Evolutionary conservation across 2,888 invertebrate genomes (phyloP).

Genomic region (Drosophila robusta): DNA sequence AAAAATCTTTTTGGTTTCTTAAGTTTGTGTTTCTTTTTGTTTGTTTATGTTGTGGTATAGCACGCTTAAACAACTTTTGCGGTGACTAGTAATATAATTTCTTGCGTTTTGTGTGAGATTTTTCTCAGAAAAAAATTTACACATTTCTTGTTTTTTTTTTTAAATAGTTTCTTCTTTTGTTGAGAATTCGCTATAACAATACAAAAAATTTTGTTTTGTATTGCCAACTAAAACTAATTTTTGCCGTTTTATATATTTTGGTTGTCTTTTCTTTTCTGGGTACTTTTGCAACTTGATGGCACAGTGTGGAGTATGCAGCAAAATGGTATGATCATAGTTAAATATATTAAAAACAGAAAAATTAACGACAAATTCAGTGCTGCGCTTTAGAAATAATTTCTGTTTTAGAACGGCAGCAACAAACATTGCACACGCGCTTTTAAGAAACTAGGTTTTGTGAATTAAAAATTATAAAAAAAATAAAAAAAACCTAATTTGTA

Average conservation of each 20-base stretch:
- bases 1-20: constrained; percentile 48
- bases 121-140: constrained; percentile 76
- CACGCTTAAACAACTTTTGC: constrained; percentile 64
- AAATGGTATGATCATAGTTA: constrained; percentile 9
- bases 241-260: neutral
- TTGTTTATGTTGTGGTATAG: constrained; percentile 39
- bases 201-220: constrained; percentile 39
- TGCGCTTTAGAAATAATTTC: neutral
- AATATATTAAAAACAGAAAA: constrained; percentile 11
- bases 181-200: constrained; percentile 64
- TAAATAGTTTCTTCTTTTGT: constrained; percentile 7
- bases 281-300: constrained; percentile 22
- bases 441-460: neutral
- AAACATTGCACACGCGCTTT: constrained; percentile 42
- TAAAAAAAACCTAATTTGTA: constrained; percentile 39
- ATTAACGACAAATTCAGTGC: constrained; percentile 13
- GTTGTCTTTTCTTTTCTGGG: neutral
- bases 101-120: constrained; percentile 48
- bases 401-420: constrained; percentile 12
- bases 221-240: constrained; percentile 54
- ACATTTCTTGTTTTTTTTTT: constrained; percentile 35
- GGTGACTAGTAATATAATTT: constrained; percentile 68
- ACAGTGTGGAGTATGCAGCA: constrained; percentile 24
- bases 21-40: constrained; percentile 13
- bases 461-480: constrained; percentile 1